Percentiles rank a stretch among this genome's conserved stretches.
Conservation (phyloP, 2,113 vertebrate species). For the Cyanoramphus novaezelandiae region DNA sequence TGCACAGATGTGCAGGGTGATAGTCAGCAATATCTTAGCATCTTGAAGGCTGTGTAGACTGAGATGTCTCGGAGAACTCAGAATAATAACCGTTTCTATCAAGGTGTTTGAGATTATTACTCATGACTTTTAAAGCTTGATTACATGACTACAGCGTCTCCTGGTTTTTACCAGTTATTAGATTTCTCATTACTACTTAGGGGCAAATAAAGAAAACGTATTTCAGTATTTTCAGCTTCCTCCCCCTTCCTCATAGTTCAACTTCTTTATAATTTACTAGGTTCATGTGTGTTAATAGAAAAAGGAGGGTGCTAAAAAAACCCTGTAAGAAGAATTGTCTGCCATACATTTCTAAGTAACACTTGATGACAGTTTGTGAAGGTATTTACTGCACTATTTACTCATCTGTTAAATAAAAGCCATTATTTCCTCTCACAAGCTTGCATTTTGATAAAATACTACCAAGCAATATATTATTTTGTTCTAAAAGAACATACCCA, state of each 20-base stretch:
- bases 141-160: not conserved
- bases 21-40: not conserved
- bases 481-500: not conserved
- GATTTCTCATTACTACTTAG: not conserved
- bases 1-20: accelerated
- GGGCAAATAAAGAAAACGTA: not conserved
- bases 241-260: not conserved
- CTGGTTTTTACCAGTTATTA: not conserved
- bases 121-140: not conserved
- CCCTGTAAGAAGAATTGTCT: conserved; percentile 27
- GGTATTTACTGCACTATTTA: conserved; percentile 37
- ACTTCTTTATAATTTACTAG: not conserved
- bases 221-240: not conserved
- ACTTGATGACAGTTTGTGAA: conserved; percentile 7
- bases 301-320: conserved; percentile 39
- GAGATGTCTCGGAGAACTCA: not conserved
- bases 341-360: not conserved
- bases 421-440: conserved; percentile 6
- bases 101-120: not conserved
- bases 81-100: not conserved
- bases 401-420: conserved; percentile 36
- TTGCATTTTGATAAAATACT: conserved; percentile 24
- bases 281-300: not conserved
- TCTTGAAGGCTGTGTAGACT: not conserved
- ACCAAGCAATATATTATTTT: not conserved